Percentiles rank a stretch among this genome's conserved stretches.
These are phyloP conservation scores for Epinotia nisella DNA, from an alignment of 2,888 invertebrate genomes.

Conservation along the genomic window DNA sequence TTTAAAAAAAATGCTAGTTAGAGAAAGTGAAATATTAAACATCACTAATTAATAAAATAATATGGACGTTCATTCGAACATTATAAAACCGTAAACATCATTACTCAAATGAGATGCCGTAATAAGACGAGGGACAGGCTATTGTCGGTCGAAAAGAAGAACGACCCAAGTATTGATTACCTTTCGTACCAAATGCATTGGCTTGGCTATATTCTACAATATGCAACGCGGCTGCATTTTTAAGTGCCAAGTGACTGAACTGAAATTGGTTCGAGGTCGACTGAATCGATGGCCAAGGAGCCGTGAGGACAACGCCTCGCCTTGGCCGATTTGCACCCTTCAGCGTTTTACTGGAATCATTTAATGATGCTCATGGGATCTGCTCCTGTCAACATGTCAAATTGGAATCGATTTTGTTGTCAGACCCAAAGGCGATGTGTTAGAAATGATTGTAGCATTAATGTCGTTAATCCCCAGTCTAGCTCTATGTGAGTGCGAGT, in stretches of 20 bases:
- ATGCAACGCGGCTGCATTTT: conserved; percentile 4
- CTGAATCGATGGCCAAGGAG: neutral
- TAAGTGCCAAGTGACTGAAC: conserved; percentile 19
- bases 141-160: too few species aligned
- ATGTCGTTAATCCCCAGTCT: too few species aligned
- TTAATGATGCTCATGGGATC: neutral
- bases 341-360: neutral
- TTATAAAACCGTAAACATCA: too few species aligned
- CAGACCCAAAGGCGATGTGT: neutral
- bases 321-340: conserved; percentile 19
- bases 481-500: too few species aligned
- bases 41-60: too few species aligned
- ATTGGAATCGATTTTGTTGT: neutral
- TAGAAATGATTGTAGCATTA: neutral
- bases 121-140: too few species aligned
- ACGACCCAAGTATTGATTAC: too few species aligned
- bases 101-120: too few species aligned
- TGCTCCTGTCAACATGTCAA: neutral
- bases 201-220: neutral
- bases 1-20: too few species aligned
- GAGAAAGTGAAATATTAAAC: too few species aligned
- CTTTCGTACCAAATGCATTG: neutral
- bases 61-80: too few species aligned
- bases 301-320: conserved; percentile 17
- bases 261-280: conserved; percentile 26